Conservation (phyloP, 2,797 vertebrate species). For the Microcaecilia unicolor region DNA sequence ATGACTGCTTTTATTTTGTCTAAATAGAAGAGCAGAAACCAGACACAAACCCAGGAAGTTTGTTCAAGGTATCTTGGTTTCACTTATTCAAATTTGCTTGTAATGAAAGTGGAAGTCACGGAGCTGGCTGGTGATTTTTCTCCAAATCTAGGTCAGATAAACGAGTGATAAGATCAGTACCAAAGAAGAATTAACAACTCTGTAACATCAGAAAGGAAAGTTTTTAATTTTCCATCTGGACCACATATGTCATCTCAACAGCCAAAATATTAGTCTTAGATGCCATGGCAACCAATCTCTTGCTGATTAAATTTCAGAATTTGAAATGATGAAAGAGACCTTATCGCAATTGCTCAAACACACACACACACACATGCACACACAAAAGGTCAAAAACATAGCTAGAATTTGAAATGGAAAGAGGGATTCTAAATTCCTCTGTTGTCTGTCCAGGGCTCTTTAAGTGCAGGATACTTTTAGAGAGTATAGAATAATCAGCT, state of each 20-base stretch:
- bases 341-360: not conserved
- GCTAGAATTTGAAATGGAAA: not conserved
- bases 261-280: rapidly evolving
- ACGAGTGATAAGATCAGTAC: not conserved
- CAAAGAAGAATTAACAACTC: not conserved
- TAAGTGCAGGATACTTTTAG: too few relatives aligned
- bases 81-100: too few relatives aligned
- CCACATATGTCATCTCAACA: not conserved
- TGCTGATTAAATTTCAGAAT: rapidly evolving
- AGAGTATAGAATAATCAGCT: too few relatives aligned
- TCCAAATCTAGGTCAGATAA: not conserved
- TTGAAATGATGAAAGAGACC: rapidly evolving
- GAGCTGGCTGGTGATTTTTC: too few relatives aligned
- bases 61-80: too few relatives aligned
- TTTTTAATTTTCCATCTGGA: not conserved
- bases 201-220: too few relatives aligned
- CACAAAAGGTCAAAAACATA: rapidly evolving
- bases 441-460: rapidly evolving
- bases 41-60: too few relatives aligned
- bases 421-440: not conserved
- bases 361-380: not conserved
- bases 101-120: too few relatives aligned
- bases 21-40: too few relatives aligned
- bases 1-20: too few relatives aligned
- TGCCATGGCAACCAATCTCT: rapidly evolving